Evolutionary conservation across 2,113 vertebrate genomes (phyloP), one percentile per base, ranked within the genome.

Genomic region (Oxyruncus cristatus): DNA sequence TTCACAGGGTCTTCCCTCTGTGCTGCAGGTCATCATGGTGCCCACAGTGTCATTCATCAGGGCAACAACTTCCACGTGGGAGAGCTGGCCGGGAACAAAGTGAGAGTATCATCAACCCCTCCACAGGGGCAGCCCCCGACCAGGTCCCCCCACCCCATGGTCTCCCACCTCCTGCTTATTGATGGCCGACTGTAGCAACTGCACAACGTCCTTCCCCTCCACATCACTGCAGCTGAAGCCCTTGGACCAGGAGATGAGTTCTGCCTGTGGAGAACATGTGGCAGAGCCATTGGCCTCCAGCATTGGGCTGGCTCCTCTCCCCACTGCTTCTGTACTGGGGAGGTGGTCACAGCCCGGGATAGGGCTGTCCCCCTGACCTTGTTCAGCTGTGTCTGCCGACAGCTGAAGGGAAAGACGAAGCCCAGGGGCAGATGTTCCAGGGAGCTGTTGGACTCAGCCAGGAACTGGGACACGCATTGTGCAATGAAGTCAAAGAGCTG

Each of bases 401-500:
- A 99, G 92, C 96, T 97, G 92, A 99, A 99, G 27, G 99, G 98
- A 97, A 99, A 99, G 82, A 96, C 98, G 55, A 99, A 99, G 37
- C 99, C 98, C 81, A 99, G 92, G 46, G 98, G 98, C 5, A 99
- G 95, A 42, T 8, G 85, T 28, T 89, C 27, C 35, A 93, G 74
- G 17, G 80, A 65, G 49, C 90, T 94, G 84, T 7, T 15, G 12
- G 62, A 19, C 1, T 47, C 42, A 2, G 77, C 26, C 46, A 99
- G 97, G 92, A 99, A 99, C 2, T 97, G 92, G 2, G 49, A 35
- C 42, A 99, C 71, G 16, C 98, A 99, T 26, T 85, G 72, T 1
- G 98, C 98, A 14, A 99, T 98, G 95, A 99, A 99, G 92, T 99
- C 98, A 76, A 99, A 99, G 79, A 99, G 97, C 99, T 99, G 97